These are phyloP conservation scores for Drosophila barbarae DNA, from an alignment of 2,888 invertebrate species.

Conservation along the genomic window DNA sequence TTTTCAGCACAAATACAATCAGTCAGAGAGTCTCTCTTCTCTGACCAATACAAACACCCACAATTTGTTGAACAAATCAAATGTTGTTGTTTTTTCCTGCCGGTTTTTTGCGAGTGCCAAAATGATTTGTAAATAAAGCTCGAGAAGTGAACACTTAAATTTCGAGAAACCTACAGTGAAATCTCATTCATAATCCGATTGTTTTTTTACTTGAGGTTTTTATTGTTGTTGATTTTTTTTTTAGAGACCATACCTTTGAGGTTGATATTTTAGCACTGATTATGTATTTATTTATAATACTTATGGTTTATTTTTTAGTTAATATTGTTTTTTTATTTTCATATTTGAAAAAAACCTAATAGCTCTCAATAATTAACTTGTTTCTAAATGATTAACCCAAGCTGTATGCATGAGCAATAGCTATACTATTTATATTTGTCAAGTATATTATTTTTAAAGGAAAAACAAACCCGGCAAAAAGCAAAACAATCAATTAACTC, in stretches of 20 bases:
- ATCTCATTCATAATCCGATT: conserved; percentile 16
- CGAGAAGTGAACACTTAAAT: conserved; percentile 37
- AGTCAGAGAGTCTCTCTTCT: background rate
- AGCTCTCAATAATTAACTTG: no score
- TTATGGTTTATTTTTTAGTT: background rate
- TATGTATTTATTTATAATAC: background rate
- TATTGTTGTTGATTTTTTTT: background rate
- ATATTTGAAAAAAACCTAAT: no score
- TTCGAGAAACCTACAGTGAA: conserved; percentile 20
- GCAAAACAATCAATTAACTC: conserved; percentile 46
- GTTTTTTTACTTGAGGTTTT: background rate
- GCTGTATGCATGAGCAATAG: background rate
- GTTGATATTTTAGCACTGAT: background rate
- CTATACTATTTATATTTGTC: conserved; percentile 5
- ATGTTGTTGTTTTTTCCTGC: conserved; percentile 29
- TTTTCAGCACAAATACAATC: conserved; percentile 25
- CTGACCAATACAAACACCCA: conserved; percentile 14
- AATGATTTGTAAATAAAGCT: conserved; percentile 60
- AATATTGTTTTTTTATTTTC: no score
- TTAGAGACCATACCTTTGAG: background rate
- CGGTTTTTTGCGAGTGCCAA: conserved; percentile 48
- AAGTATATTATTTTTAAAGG: conserved; percentile 10
- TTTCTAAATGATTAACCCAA: background rate
- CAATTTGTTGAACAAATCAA: conserved; percentile 25
- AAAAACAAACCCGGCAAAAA: conserved; percentile 12